These are phyloP conservation scores for Bettongia penicillata DNA, from an alignment of 2,113 vertebrate species.

Conservation along the genomic window DNA sequence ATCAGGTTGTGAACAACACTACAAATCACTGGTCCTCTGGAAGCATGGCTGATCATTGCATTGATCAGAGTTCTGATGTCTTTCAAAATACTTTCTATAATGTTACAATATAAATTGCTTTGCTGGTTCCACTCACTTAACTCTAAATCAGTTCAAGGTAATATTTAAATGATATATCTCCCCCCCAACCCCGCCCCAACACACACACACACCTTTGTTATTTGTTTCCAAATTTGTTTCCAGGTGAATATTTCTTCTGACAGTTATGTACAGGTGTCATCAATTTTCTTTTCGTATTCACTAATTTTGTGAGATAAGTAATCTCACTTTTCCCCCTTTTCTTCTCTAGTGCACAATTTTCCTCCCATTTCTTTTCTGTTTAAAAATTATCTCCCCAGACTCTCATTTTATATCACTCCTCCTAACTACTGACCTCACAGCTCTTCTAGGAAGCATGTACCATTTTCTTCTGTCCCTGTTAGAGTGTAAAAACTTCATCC, in stretches of 20 bases:
- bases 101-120: background rate
- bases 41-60: background rate
- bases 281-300: background rate
- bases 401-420: too few species aligned
- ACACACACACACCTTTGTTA: background rate
- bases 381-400: too few species aligned
- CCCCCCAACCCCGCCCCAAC: accelerated
- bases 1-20: background rate
- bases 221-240: background rate
- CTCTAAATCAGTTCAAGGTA: background rate
- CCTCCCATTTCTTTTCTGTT: background rate
- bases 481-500: background rate
- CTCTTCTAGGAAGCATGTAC: background rate
- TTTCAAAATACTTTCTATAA: background rate
- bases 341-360: background rate
- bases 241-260: background rate
- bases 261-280: background rate
- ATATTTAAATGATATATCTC: background rate
- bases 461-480: background rate
- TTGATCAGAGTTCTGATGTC: background rate
- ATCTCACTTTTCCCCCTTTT: background rate
- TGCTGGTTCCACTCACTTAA: background rate
- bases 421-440: too few species aligned
- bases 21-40: background rate
- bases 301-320: background rate